Base-by-base conservation (phyloP, 2,113 vertebrate species). In the Mormoops blainvillei region DNA sequence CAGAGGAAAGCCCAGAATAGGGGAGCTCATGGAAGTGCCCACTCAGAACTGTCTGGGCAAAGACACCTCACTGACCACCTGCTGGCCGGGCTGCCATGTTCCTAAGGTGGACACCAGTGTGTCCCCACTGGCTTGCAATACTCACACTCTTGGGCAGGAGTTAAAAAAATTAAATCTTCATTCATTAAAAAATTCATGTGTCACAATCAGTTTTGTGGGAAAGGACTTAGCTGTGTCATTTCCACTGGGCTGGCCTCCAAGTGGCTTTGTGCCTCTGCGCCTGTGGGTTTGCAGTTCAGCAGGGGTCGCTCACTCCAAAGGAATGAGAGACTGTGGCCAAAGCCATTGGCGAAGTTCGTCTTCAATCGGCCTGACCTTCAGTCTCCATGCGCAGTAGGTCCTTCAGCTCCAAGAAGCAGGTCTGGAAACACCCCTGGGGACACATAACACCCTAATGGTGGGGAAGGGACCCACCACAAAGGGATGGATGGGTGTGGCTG, bases 1-100 rank as follows among this genome's bases (percentile, higher is more conserved):
- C 41, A 1, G 68, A 24, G n/a, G 5, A 50, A n/a, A 16, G 80
- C 20, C 10, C 5, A 4, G 84, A 31, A 0, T 16, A 7, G 48
- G 22, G 1, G 5, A 11, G 31, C 58, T 63, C 28, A 1, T 13
- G 3, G 5, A 67, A 5, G 3, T 4, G 16, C 3, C 15, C 14
- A 20, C 20, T 24, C 48, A 2, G n/a, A 4, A 12, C 3, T 22
- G 43, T 43, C 36, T 68, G 22, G 76, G 56, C 22, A 36, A 61
- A 33, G n/a, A 28, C 10, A 7, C 7, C 13, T 33, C 18, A 12
- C 15, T 1, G 36, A 12, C 38, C 10, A 28, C 18, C 7, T 0
- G 4, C 31, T 2, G 1, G 48, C 15, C 1, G 36, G 28, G 52
- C 78, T 52, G 28, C 6, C 38, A 22, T 10, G 8, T 13, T 43